These are phyloP conservation scores for Cheilosia impressa DNA, from an alignment of 2,888 invertebrate species.

Conservation along the genomic window DNA sequence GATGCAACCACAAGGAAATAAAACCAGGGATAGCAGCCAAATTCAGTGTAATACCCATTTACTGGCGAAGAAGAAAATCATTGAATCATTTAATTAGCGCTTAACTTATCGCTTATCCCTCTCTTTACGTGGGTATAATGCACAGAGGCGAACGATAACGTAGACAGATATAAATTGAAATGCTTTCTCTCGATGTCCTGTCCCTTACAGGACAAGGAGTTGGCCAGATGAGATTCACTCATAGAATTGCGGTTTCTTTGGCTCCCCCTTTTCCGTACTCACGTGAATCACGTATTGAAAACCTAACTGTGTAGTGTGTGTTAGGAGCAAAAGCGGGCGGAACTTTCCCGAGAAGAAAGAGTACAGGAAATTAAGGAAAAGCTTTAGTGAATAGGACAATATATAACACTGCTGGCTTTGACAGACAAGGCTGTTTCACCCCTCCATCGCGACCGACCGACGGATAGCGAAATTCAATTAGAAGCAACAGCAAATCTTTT, in stretches of 20 bases:
- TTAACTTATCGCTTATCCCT: conserved; percentile 78
- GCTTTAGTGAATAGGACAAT: conserved; percentile 25
- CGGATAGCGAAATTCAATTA: conserved; percentile 67
- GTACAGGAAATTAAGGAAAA: conserved; percentile 48
- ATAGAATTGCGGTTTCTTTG: conserved; percentile 22
- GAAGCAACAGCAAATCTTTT: conserved; percentile 79
- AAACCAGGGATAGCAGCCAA: conserved; percentile 21
- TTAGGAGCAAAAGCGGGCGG: background rate
- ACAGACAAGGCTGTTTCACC: conserved; percentile 38
- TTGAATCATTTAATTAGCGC: conserved; percentile 83
- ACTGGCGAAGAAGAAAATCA: conserved; percentile 77
- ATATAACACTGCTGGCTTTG: conserved; percentile 39
- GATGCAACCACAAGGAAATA: conserved; percentile 16
- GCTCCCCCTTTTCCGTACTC: background rate
- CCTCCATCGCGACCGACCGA: background rate
- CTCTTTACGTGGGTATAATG: conserved; percentile 5
- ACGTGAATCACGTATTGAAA: conserved; percentile 7
- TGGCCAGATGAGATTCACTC: conserved; percentile 53
- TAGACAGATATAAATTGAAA: conserved; percentile 23
- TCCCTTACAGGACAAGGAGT: conserved; percentile 28
- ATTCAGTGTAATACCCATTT: conserved; percentile 22
- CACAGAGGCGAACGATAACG: background rate
- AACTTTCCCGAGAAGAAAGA: background rate
- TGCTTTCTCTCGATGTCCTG: background rate
- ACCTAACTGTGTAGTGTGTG: conserved; percentile 20